A percentile compares a stretch with the other conserved stretches of the same genome.
phyloP scores from a whole-genome alignment of 2,888 invertebrate genomes.

The Folsomia candida region DNA sequence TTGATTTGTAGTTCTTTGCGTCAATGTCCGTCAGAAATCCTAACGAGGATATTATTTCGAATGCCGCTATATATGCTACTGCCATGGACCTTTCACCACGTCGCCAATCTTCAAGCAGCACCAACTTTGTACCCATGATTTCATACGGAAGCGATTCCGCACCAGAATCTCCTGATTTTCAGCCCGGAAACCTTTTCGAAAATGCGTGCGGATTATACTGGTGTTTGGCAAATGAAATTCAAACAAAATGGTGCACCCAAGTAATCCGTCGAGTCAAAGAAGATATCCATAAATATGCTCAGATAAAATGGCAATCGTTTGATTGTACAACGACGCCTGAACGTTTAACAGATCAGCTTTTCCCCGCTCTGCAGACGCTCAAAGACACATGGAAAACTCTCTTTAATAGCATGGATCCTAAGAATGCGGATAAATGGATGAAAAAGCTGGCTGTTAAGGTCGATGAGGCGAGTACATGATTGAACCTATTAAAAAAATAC shows the following conservation, averaged over 20 bases:
- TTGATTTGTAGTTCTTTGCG: slow-evolving; percentile 43
- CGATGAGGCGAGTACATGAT: slow-evolving; percentile 32
- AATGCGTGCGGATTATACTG: slow-evolving; percentile 37
- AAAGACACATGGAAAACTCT: slow-evolving; percentile 32
- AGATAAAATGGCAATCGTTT: slow-evolving; percentile 43
- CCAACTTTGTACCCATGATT: too few species aligned
- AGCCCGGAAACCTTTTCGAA: slow-evolving; percentile 45
- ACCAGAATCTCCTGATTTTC: too few species aligned
- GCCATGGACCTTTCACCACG: too few species aligned
- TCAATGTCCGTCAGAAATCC: too few species aligned
- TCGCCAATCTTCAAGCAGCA: neutral
- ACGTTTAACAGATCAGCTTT: slow-evolving; percentile 25
- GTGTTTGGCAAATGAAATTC: slow-evolving; percentile 42
- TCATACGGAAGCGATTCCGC: too few species aligned
- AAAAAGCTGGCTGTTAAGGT: slow-evolving; percentile 41
- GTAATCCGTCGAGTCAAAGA: slow-evolving; percentile 29
- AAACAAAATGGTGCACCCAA: slow-evolving; percentile 39
- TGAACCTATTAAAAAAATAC: neutral
- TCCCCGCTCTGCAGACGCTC: slow-evolving; percentile 27
- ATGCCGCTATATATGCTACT: too few species aligned
- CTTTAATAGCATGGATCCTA: slow-evolving; percentile 34
- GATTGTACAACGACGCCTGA: slow-evolving; percentile 23
- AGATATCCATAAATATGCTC: slow-evolving; percentile 31
- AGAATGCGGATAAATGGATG: slow-evolving; percentile 39
- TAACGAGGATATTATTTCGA: too few species aligned